Conservation (phyloP, 2,113 vertebrate species). For the Nipponia nippon region DNA sequence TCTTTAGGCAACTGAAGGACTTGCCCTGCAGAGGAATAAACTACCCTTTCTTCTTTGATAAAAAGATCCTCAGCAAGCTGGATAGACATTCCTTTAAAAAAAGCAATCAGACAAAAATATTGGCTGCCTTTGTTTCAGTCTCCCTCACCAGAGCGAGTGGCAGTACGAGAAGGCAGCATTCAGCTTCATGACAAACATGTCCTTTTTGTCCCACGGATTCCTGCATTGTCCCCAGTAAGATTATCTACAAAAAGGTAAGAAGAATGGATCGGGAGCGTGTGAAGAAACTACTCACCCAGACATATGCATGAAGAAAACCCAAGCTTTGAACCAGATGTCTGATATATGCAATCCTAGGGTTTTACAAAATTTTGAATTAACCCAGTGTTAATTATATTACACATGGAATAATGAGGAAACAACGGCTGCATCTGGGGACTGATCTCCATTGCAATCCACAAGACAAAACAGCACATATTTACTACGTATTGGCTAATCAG, state of each 20-base stretch:
- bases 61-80: neutral
- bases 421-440: neutral
- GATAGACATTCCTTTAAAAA: neutral
- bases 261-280: rapidly evolving
- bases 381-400: neutral
- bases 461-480: neutral
- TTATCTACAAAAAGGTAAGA: neutral
- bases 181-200: neutral
- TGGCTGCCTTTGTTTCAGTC: neutral
- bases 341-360: neutral
- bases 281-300: neutral
- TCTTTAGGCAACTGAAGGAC: neutral
- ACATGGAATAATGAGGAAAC: neutral
- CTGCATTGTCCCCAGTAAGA: neutral
- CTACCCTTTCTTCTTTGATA: neutral
- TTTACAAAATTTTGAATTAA: neutral
- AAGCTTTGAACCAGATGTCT: neutral
- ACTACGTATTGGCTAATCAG: neutral
- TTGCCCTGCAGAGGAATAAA: neutral
- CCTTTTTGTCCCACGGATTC: neutral
- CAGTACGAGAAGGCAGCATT: neutral
- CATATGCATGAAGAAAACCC: neutral
- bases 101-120: neutral
- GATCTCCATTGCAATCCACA: neutral
- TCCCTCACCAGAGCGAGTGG: neutral